These are phyloP conservation scores for Balanococcus diminutus DNA, from an alignment of 2,888 invertebrate genomes.

Conservation along the genomic window DNA sequence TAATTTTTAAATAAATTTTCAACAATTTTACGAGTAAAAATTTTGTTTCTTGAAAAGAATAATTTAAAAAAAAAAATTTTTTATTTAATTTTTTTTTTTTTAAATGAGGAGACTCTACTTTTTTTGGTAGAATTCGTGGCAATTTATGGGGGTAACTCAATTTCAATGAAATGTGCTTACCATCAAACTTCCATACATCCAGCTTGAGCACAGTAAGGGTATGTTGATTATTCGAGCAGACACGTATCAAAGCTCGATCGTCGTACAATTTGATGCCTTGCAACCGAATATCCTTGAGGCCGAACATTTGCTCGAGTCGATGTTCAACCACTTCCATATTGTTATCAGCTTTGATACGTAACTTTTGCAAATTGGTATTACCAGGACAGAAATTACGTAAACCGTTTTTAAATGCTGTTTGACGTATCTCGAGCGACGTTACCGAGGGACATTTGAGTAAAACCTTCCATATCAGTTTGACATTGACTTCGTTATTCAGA, in stretches of 20 bases:
- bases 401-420: conserved; percentile 40
- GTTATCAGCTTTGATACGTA: conserved; percentile 43
- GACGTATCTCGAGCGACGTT: conserved; percentile 4
- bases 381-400: conserved; percentile 38
- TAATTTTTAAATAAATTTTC: no score
- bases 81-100: no score
- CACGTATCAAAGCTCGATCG: background rate
- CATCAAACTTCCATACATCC: conserved; percentile 48
- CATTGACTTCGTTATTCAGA: conserved; percentile 45
- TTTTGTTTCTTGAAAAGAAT: no score
- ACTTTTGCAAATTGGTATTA: background rate
- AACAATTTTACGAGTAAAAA: no score
- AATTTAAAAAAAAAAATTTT: no score
- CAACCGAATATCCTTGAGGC: conserved; percentile 3
- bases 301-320: conserved; percentile 19
- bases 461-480: conserved; percentile 19
- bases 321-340: conserved; percentile 37
- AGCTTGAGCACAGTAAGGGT: conserved; percentile 42
- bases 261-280: conserved; percentile 45
- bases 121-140: no score
- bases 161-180: background rate
- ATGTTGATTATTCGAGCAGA: conserved; percentile 36
- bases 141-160: no score
- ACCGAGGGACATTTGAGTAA: conserved; percentile 11
- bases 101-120: no score